Conservation (phyloP, 1,140 invertebrate species). For the Musca vetustissima region DNA sequence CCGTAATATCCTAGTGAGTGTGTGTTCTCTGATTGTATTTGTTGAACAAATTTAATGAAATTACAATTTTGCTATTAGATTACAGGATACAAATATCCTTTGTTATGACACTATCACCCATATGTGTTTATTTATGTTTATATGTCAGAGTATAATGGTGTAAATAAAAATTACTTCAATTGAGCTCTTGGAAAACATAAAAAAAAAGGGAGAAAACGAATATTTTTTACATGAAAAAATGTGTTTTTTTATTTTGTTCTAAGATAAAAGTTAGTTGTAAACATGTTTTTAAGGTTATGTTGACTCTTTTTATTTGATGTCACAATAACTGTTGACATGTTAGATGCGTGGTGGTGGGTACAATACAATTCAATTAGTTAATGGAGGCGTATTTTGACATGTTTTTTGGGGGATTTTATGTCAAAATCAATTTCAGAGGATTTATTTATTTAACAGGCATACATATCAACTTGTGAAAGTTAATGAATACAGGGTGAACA, state of each 20-base stretch:
- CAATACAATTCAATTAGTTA: slow-evolving; percentile 14
- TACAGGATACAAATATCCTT: too few species aligned
- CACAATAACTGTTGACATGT: too few species aligned
- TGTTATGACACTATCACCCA: too few species aligned
- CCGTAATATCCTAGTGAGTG: too few species aligned
- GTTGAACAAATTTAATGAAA: slow-evolving; percentile 6
- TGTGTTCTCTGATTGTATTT: neutral
- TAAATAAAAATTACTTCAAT: slow-evolving; percentile 5
- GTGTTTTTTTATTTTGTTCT: too few species aligned
- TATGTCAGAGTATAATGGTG: too few species aligned
- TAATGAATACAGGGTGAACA: too few species aligned
- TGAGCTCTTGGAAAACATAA: neutral
- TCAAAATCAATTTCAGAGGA: neutral
- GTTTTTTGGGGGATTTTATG: neutral
- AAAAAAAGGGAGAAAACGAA: neutral
- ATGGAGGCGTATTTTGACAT: neutral
- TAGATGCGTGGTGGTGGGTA: too few species aligned
- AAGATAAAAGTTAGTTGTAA: neutral
- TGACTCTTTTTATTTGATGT: neutral
- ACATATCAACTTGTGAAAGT: too few species aligned
- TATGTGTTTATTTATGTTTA: too few species aligned
- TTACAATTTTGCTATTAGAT: neutral
- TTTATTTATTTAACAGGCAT: slow-evolving; percentile 12
- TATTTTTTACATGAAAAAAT: slow-evolving; percentile 4
- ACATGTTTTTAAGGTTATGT: too few species aligned